phyloP scores from a whole-genome alignment of 2,888 invertebrate genomes.

The Sesia bembeciformis region DNA sequence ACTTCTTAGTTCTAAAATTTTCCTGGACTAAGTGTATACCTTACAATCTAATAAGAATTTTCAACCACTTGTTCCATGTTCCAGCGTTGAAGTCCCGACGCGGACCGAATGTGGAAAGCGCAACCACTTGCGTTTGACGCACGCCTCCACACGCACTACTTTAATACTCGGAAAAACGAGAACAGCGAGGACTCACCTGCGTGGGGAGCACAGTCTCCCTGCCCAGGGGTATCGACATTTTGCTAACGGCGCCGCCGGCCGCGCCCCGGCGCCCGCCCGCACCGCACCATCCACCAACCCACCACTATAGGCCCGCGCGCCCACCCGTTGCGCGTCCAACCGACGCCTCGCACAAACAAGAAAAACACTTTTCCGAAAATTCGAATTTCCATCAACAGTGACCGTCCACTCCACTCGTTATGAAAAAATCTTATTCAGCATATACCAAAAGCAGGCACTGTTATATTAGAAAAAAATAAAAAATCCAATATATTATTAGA shows the following conservation, averaged over 20 bases:
- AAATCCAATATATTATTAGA: conserved; percentile 23
- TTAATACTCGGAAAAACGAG: neutral
- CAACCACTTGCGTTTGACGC: too few relatives aligned
- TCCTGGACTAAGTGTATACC: too few relatives aligned
- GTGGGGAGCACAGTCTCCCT: conserved; percentile 69
- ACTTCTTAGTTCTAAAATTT: too few relatives aligned
- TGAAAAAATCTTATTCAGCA: neutral
- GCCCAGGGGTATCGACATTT: conserved; percentile 73
- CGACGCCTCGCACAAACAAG: conserved; percentile 44
- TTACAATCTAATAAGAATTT: too few relatives aligned
- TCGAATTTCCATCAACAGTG: conserved; percentile 27
- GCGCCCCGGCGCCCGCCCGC: conserved; percentile 69
- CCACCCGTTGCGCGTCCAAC: conserved; percentile 28
- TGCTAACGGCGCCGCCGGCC: conserved; percentile 70
- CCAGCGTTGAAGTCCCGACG: too few relatives aligned
- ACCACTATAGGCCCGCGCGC: conserved; percentile 34
- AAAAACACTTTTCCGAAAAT: conserved; percentile 58
- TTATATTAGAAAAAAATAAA: conserved; percentile 16
- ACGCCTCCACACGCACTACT: too few relatives aligned
- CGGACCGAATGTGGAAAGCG: too few relatives aligned
- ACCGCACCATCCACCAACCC: conserved; percentile 64
- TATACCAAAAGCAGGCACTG: conserved; percentile 18
- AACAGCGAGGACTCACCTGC: conserved; percentile 53
- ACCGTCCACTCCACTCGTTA: conserved; percentile 2
- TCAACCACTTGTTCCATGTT: too few relatives aligned